Evolutionary conservation across 2,888 invertebrate genomes (phyloP).

Genomic region (Agriotes lineatus): DNA sequence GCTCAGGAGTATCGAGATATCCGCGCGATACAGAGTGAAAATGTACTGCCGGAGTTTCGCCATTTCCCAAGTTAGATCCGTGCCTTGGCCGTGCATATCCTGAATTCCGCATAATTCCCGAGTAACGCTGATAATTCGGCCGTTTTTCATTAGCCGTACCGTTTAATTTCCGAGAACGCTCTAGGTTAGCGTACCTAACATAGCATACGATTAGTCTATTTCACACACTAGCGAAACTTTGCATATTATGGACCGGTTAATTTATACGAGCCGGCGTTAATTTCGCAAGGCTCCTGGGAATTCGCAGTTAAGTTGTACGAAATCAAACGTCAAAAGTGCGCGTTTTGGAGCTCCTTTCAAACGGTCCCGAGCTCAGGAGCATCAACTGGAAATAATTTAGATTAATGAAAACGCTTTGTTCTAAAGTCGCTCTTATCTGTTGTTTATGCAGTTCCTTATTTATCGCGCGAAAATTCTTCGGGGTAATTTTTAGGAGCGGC

Average conservation of each 20-base stretch:
- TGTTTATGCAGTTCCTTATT: constrained; percentile 50
- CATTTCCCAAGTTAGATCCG: not conserved
- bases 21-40: too few relatives aligned
- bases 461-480: constrained; percentile 22
- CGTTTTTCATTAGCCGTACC: constrained; percentile 31
- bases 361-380: constrained; percentile 48
- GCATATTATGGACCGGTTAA: constrained; percentile 32
- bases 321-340: constrained; percentile 39
- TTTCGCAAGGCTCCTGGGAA: constrained; percentile 21
- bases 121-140: constrained; percentile 3
- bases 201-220: constrained; percentile 31
- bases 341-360: constrained; percentile 37
- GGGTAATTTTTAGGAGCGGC: constrained; percentile 2
- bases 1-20: too few relatives aligned
- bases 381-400: constrained; percentile 55
- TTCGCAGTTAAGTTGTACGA: constrained; percentile 26
- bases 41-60: too few relatives aligned
- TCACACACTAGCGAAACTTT: constrained; percentile 32
- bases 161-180: constrained; percentile 31
- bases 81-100: not conserved
- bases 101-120: not conserved
- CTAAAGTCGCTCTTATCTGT: constrained; percentile 51
- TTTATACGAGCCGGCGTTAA: constrained; percentile 27
- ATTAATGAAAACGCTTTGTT: constrained; percentile 55
- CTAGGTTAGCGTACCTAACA: constrained; percentile 25